phyloP scores from a whole-genome alignment of 2,888 invertebrate genomes.

The Cryptops parisi region DNA sequence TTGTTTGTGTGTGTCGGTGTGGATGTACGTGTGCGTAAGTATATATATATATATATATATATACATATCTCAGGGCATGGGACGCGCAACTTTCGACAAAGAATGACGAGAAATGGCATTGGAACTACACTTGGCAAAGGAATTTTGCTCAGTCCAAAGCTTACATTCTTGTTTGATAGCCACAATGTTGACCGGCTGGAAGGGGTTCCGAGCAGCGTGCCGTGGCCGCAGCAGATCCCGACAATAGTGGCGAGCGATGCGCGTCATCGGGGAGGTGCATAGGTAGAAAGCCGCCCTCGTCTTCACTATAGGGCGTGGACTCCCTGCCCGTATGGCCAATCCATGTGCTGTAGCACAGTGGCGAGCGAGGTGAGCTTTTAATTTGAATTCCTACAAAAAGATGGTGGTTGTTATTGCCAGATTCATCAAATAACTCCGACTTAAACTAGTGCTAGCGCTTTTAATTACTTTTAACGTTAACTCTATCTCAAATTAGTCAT shows the following conservation, averaged over 20 bases:
- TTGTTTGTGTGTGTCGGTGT: too few relatives aligned
- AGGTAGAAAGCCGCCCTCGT: slow-evolving; percentile 93
- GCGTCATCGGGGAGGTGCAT: slow-evolving; percentile 75
- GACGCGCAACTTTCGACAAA: too few relatives aligned
- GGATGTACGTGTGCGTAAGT: too few relatives aligned
- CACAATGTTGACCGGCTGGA: slow-evolving; percentile 41
- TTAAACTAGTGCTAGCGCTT: too few relatives aligned
- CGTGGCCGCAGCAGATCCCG: slow-evolving; percentile 64
- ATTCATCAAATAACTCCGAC: too few relatives aligned
- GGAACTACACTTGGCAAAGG: not conserved
- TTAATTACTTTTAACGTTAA: too few relatives aligned
- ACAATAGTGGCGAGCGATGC: slow-evolving; percentile 74
- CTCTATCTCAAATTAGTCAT: too few relatives aligned
- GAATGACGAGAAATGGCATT: too few relatives aligned
- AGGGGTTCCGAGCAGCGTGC: slow-evolving; percentile 77
- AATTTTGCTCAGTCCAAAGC: slow-evolving; percentile 19
- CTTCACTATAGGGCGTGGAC: slow-evolving; percentile 89
- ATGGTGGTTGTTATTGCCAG: not conserved
- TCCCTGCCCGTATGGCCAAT: slow-evolving; percentile 51
- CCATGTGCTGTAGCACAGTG: slow-evolving; percentile 90
- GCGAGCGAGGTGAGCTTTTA: slow-evolving; percentile 83
- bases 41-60: too few relatives aligned
- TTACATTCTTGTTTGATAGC: slow-evolving; percentile 78
- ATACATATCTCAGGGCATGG: too few relatives aligned
- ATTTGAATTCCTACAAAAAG: slow-evolving; percentile 58